Evolutionary conservation across 2,113 vertebrate species (phyloP).

Genomic region (Sceloporus undulatus): DNA sequence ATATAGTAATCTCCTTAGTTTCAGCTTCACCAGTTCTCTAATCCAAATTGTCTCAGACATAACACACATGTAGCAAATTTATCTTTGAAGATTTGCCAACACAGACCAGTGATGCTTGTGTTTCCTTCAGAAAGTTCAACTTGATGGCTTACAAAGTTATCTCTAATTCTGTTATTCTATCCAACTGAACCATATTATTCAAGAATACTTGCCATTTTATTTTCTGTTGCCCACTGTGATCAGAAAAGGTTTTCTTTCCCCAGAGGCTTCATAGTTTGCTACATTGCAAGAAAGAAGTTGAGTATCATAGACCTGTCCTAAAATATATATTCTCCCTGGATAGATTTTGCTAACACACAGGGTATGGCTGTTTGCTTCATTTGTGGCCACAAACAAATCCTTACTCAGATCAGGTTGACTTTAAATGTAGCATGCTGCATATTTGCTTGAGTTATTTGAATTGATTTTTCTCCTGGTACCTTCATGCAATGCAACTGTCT

Average conservation of each 20-base stretch:
- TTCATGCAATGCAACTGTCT: slow-evolving; percentile 21
- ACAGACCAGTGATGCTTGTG: neutral
- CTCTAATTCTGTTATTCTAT: neutral
- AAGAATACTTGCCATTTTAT: neutral
- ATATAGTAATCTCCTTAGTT: too few relatives aligned
- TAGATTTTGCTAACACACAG: neutral
- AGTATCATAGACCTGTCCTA: neutral
- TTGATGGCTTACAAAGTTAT: neutral
- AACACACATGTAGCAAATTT: too few relatives aligned
- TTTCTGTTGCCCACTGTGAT: neutral
- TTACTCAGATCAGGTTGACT: neutral
- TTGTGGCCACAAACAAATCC: neutral
- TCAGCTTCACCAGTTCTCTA: too few relatives aligned
- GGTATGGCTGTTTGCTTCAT: neutral
- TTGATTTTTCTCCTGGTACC: slow-evolving; percentile 8
- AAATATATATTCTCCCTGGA: neutral
- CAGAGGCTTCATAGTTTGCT: neutral
- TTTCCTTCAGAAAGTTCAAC: neutral
- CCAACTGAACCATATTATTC: neutral
- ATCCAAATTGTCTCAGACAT: too few relatives aligned
- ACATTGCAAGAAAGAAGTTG: too few relatives aligned
- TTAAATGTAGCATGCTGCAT: neutral
- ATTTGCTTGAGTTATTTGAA: slow-evolving; percentile 14
- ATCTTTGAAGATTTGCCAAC: neutral
- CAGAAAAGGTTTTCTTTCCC: neutral